phyloP scores from a whole-genome alignment of 2,113 vertebrate species.

The Alligator mississippiensis region DNA sequence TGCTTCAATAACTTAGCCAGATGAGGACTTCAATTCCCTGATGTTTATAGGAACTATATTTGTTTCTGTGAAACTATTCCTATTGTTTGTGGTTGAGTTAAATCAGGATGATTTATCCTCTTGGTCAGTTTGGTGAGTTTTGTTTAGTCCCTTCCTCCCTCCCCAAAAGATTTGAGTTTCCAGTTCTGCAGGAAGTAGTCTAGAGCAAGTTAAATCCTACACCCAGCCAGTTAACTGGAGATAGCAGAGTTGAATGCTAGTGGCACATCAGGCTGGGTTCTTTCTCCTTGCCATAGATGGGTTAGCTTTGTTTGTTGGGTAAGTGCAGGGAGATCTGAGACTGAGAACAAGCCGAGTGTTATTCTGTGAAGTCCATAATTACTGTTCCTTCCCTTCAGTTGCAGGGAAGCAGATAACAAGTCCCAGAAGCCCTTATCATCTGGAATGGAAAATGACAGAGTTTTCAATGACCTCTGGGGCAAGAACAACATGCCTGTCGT shows the following conservation, averaged over 20 bases:
- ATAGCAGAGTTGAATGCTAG: no score
- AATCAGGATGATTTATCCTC: rapidly evolving
- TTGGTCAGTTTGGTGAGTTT: background rate
- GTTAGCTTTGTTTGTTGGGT: background rate
- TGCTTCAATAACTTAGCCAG: background rate
- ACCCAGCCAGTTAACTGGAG: no score
- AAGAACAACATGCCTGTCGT: slow-evolving; percentile 77
- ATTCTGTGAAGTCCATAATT: background rate
- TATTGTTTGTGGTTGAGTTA: background rate
- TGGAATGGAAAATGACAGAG: slow-evolving; percentile 79
- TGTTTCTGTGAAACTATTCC: rapidly evolving
- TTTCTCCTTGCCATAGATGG: background rate
- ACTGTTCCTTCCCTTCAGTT: slow-evolving; percentile 59
- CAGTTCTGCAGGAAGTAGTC: background rate
- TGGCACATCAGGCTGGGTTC: background rate
- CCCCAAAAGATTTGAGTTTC: rapidly evolving
- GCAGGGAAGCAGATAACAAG: slow-evolving; percentile 83
- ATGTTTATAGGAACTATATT: background rate
- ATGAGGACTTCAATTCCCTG: background rate
- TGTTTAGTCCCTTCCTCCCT: background rate
- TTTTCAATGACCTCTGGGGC: slow-evolving; percentile 79
- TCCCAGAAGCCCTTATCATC: slow-evolving; percentile 76
- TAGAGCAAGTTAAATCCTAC: background rate
- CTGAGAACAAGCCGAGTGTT: background rate
- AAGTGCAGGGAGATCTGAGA: background rate